These are phyloP conservation scores for Urocolius indicus DNA, from an alignment of 2,113 vertebrate genomes.

Conservation along the genomic window DNA sequence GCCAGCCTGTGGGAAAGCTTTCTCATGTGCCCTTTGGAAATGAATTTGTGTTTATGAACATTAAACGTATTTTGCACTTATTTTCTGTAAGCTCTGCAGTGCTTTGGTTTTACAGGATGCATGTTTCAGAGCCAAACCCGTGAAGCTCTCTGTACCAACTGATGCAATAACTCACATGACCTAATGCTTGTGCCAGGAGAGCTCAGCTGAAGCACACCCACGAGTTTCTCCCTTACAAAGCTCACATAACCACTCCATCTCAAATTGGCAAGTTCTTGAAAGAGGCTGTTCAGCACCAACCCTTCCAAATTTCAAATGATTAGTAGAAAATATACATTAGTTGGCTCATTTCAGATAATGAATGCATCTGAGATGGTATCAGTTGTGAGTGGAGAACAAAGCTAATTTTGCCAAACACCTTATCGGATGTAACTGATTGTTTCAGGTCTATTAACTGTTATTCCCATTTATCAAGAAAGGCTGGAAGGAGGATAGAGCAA, in stretches of 20 bases:
- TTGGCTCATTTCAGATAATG: conserved; percentile 33
- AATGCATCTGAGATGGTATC: conserved; percentile 17
- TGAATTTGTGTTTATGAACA: not conserved
- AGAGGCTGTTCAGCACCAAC: conserved; percentile 4
- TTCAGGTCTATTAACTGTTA: conserved; percentile 38
- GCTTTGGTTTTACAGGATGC: not conserved
- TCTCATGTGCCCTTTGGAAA: not conserved
- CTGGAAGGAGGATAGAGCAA: not conserved
- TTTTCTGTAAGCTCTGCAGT: not conserved
- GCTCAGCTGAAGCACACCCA: not conserved
- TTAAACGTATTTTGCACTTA: not conserved
- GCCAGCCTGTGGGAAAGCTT: not conserved
- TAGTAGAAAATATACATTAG: conserved; percentile 23
- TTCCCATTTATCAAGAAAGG: conserved; percentile 30
- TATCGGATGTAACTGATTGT: conserved; percentile 40
- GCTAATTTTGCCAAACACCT: conserved; percentile 20
- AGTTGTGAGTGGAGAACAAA: not conserved
- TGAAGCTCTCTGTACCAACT: not conserved
- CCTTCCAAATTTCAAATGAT: conserved; percentile 20
- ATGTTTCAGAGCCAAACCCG: not conserved
- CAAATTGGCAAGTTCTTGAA: conserved; percentile 8
- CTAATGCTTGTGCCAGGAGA: not conserved
- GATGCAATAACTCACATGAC: not conserved
- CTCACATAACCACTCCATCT: not conserved
- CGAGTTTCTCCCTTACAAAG: not conserved